Percentiles rank a stretch among this genome's conserved stretches.
phyloP scores from a whole-genome alignment of 1,140 invertebrate genomes.

The Fragariocoptes setiger region DNA sequence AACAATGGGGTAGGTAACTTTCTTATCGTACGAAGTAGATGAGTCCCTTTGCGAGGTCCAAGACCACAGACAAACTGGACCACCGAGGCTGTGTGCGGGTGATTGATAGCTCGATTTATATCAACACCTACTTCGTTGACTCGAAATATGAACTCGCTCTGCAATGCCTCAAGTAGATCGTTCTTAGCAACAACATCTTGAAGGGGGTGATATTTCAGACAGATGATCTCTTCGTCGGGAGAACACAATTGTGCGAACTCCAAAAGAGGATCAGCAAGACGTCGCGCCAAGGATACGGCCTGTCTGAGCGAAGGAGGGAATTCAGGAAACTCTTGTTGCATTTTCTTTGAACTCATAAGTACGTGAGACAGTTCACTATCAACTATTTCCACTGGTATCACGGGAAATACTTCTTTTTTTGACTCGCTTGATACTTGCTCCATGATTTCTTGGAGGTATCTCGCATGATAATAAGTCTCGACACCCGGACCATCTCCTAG shows the following conservation, averaged over 20 bases:
- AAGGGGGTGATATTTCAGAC: conserved; percentile 57
- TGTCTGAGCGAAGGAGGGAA: conserved; percentile 58
- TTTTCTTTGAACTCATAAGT: conserved; percentile 63
- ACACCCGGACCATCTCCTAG: conserved; percentile 60
- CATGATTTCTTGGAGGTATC: conserved; percentile 46
- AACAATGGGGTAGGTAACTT: conserved; percentile 48
- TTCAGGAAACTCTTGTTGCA: conserved; percentile 53
- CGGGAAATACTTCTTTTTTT: conserved; percentile 54
- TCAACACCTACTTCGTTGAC: conserved; percentile 98
- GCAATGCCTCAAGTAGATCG: conserved; percentile 45
- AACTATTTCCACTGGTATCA: conserved; percentile 54
- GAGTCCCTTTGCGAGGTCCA: conserved; percentile 69
- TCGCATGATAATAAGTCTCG: conserved; percentile 48
- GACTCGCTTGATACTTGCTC: conserved; percentile 31
- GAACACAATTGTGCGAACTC: conserved; percentile 87
- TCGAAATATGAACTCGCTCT: conserved; percentile 61
- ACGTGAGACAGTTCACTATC: conserved; percentile 70
- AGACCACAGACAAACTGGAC: conserved; percentile 91
- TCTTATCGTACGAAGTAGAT: conserved; percentile 45
- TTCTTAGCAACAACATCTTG: conserved; percentile 57
- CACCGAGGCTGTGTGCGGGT: conserved; percentile 52
- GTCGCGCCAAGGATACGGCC: conserved; percentile 60
- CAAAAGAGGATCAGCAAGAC: conserved; percentile 73
- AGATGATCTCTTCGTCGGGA: conserved; percentile 73
- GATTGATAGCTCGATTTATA: conserved; percentile 62